Conservation (phyloP, 2,113 vertebrate species). For the Neotoma lepida region DNA sequence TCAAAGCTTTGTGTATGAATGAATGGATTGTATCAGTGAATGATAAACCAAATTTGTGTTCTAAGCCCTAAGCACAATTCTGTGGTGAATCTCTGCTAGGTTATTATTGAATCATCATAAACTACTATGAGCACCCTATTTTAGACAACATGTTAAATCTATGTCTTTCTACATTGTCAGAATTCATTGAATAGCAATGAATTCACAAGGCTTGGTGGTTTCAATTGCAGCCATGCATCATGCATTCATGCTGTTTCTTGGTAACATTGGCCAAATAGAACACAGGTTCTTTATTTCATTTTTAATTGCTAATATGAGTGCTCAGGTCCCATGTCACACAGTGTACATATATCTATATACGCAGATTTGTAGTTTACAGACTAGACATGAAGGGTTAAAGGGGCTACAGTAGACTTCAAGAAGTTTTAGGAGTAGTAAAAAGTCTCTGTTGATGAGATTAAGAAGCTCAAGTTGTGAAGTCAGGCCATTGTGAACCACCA, state of each 20-base stretch:
- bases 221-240: neutral
- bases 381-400: neutral
- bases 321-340: neutral
- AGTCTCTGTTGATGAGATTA: neutral
- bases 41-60: neutral
- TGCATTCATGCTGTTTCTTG: neutral
- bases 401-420: neutral
- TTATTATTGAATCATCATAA: neutral
- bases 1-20: slow-evolving; percentile 11
- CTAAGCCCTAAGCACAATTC: neutral
- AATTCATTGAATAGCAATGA: neutral
- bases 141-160: neutral
- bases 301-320: neutral
- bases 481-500: too few relatives aligned
- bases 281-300: neutral
- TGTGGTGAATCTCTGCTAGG: neutral
- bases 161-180: neutral
- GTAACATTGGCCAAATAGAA: neutral
- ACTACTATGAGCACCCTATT: neutral
- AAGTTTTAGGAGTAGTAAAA: neutral
- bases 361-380: neutral
- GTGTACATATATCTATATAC: neutral
- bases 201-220: neutral
- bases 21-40: neutral
- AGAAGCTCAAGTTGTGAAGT: neutral